Conservation (phyloP, 2,888 invertebrate genomes). For the Sclerodermus sp. region DNA sequence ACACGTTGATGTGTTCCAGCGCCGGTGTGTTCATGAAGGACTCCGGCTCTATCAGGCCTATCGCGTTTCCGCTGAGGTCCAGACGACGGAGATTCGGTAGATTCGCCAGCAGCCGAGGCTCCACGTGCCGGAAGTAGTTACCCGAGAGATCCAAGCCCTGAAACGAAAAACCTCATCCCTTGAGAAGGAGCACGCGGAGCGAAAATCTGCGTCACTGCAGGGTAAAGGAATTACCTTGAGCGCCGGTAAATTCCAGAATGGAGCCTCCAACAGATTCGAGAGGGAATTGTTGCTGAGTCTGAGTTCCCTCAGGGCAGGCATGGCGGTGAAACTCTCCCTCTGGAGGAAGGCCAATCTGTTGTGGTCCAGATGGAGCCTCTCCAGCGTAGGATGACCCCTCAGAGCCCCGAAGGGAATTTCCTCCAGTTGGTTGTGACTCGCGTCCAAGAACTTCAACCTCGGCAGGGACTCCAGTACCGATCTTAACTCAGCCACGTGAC, state of each 20-base stretch:
- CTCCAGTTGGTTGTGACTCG: conserved; percentile 76
- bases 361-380: conserved; percentile 78
- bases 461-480: conserved; percentile 78
- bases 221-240: conserved; percentile 66
- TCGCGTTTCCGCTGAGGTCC: conserved; percentile 75
- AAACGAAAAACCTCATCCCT: conserved; percentile 13
- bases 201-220: too few relatives aligned
- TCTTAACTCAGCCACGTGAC: conserved; percentile 73
- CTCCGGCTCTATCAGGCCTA: conserved; percentile 72
- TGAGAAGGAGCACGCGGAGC: not conserved
- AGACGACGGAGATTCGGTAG: conserved; percentile 75
- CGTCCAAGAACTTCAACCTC: conserved; percentile 74
- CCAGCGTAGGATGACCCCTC: conserved; percentile 77
- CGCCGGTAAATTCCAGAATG: conserved; percentile 83
- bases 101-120: conserved; percentile 72
- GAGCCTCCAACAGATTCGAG: conserved; percentile 70
- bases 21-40: conserved; percentile 73
- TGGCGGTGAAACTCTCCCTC: conserved; percentile 77
- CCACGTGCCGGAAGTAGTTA: conserved; percentile 73
- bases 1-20: conserved; percentile 79
- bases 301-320: conserved; percentile 81
- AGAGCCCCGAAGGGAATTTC: conserved; percentile 78
- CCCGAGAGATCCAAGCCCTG: conserved; percentile 76
- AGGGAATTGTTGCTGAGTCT: conserved; percentile 83
- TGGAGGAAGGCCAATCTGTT: conserved; percentile 76